Percentiles rank a stretch among this genome's conserved stretches.
Conservation (phyloP, 1,140 invertebrate species). For the Drosophila orena region DNA sequence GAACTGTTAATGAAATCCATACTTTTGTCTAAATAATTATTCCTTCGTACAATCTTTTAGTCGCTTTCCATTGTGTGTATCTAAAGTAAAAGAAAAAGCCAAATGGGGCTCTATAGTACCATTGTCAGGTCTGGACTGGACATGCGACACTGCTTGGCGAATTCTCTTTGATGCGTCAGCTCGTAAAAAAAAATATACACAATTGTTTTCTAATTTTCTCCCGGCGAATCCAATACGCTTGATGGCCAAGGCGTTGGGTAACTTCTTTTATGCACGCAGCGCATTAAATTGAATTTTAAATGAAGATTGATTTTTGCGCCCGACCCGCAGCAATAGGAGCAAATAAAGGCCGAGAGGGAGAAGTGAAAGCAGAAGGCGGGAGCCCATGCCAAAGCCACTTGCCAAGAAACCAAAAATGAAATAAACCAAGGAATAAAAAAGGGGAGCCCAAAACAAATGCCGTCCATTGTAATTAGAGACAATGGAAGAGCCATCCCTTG, state of each 20-base stretch:
- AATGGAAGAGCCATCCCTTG: constrained; percentile 58
- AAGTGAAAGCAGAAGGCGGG: constrained; percentile 30
- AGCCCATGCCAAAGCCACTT: constrained; percentile 53
- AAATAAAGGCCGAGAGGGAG: constrained; percentile 1
- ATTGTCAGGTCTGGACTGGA: constrained; percentile 12
- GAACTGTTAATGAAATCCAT: too few relatives aligned
- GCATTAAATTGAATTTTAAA: constrained; percentile 80
- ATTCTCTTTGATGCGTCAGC: constrained; percentile 55
- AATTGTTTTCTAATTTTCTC: constrained; percentile 49
- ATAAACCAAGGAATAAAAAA: constrained; percentile 26
- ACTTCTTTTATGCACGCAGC: constrained; percentile 64
- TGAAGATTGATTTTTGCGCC: constrained; percentile 78
- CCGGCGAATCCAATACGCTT: constrained; percentile 55
- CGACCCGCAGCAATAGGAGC: constrained; percentile 26
- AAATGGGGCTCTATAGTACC: not conserved
- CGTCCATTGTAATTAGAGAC: constrained; percentile 77
- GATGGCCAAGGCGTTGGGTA: constrained; percentile 36
- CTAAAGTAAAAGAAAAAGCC: too few relatives aligned
- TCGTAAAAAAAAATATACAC: constrained; percentile 26
- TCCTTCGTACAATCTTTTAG: too few relatives aligned
- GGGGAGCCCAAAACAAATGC: constrained; percentile 63
- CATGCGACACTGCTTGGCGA: constrained; percentile 36
- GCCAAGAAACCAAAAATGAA: constrained; percentile 54
- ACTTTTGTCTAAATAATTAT: too few relatives aligned
- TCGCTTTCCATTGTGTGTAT: too few relatives aligned